A percentile compares a stretch with the other conserved stretches of the same genome.
Conservation (phyloP, 2,797 vertebrate genomes). For the Tinamus major region DNA sequence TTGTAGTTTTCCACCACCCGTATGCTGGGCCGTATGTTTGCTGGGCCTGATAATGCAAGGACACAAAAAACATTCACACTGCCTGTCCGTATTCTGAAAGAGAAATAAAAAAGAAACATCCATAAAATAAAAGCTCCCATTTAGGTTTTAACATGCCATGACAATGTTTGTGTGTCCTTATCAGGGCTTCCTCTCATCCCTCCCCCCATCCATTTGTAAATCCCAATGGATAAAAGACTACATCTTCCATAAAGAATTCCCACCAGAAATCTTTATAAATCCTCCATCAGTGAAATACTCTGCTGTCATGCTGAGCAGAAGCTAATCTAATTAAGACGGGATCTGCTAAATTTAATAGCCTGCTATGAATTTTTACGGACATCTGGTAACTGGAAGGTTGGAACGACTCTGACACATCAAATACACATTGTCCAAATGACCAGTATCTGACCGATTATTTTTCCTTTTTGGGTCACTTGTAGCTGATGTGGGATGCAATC, state of each 20-base stretch:
- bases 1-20: slow-evolving; percentile 64
- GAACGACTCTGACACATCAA: slow-evolving; percentile 75
- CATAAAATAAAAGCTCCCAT: slow-evolving; percentile 71
- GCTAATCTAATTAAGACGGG: slow-evolving; percentile 85
- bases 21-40: slow-evolving; percentile 17
- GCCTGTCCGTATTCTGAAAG: not conserved
- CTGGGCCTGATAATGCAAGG: slow-evolving; percentile 51
- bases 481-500: slow-evolving; percentile 36
- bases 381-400: slow-evolving; percentile 81
- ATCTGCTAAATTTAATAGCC: slow-evolving; percentile 85
- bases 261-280: slow-evolving; percentile 82
- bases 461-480: slow-evolving; percentile 43
- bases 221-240: slow-evolving; percentile 78
- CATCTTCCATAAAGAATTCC: slow-evolving; percentile 82
- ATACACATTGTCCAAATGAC: slow-evolving; percentile 78
- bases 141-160: slow-evolving; percentile 72
- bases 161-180: slow-evolving; percentile 72
- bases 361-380: slow-evolving; percentile 84
- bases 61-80: not conserved
- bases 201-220: slow-evolving; percentile 58
- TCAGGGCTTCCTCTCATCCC: slow-evolving; percentile 18
- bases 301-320: slow-evolving; percentile 80
- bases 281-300: slow-evolving; percentile 79
- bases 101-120: slow-evolving; percentile 72
- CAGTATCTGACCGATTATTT: slow-evolving; percentile 63